Conservation (phyloP, 1,140 invertebrate species). For the Cydia strobilella region DNA sequence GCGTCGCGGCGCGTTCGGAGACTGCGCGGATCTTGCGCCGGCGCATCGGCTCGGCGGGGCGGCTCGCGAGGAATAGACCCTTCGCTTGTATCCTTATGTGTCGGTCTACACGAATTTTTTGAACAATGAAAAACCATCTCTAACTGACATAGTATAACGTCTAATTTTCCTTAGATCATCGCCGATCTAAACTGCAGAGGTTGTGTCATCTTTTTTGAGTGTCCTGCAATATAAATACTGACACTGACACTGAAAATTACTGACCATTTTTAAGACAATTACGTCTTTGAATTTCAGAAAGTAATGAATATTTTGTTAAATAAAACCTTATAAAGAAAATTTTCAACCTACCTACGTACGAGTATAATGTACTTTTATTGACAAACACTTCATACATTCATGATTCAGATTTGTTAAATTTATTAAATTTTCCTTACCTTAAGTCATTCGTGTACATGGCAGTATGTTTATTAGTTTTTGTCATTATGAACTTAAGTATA, state of each 20-base stretch:
- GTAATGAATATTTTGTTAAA: background rate
- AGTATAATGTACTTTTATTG: too few relatives aligned
- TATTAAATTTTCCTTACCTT: too few relatives aligned
- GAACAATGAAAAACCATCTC: background rate
- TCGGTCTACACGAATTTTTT: background rate
- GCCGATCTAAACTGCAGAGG: background rate
- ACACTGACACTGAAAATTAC: too few relatives aligned
- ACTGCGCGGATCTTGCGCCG: constrained; percentile 25
- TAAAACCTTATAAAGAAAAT: too few relatives aligned
- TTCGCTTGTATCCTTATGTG: background rate
- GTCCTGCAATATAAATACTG: too few relatives aligned
- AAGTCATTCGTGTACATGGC: too few relatives aligned
- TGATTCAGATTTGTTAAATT: too few relatives aligned
- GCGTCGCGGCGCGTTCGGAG: constrained; percentile 18
- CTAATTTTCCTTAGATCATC: background rate
- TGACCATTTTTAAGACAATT: too few relatives aligned
- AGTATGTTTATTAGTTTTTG: too few relatives aligned
- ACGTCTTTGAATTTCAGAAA: background rate
- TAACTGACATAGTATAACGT: background rate
- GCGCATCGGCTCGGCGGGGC: constrained; percentile 7
- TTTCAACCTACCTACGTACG: too few relatives aligned
- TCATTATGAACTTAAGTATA: constrained; percentile 2
- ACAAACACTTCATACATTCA: too few relatives aligned
- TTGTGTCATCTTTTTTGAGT: background rate
- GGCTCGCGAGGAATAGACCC: background rate